phyloP scores from a whole-genome alignment of 2,113 vertebrate genomes.

The Phaethornis superciliosus region DNA sequence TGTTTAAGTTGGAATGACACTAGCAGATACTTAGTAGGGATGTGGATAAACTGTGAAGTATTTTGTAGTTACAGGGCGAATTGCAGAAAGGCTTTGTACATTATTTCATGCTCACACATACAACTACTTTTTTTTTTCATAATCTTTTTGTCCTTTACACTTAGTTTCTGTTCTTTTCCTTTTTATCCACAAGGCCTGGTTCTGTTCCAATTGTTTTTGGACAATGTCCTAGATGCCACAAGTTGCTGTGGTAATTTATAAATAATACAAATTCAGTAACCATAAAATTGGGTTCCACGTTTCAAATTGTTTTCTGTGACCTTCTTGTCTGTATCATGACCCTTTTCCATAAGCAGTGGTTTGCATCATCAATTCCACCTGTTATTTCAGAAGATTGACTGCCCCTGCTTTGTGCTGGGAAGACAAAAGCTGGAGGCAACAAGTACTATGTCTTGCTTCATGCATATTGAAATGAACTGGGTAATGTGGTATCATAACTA shows the following conservation, averaged over 20 bases:
- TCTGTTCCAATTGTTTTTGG: neutral
- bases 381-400: neutral
- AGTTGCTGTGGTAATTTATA: slow-evolving; percentile 10
- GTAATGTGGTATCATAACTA: neutral
- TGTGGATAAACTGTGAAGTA: neutral
- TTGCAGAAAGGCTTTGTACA: neutral
- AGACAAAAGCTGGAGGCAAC: neutral
- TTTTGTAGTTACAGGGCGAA: neutral
- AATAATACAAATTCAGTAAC: slow-evolving; percentile 45
- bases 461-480: neutral
- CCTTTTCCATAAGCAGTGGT: neutral
- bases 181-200: neutral
- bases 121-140: neutral
- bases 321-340: neutral
- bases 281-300: neutral
- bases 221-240: neutral
- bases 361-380: slow-evolving; percentile 23
- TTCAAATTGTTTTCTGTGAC: slow-evolving; percentile 18
- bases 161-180: neutral
- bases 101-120: neutral
- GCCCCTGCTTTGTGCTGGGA: neutral
- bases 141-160: neutral
- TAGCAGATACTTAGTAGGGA: neutral
- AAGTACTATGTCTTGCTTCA: neutral
- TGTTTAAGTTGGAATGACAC: neutral